Conservation (phyloP, 2,888 invertebrate species). For the Tinea trinotella region DNA sequence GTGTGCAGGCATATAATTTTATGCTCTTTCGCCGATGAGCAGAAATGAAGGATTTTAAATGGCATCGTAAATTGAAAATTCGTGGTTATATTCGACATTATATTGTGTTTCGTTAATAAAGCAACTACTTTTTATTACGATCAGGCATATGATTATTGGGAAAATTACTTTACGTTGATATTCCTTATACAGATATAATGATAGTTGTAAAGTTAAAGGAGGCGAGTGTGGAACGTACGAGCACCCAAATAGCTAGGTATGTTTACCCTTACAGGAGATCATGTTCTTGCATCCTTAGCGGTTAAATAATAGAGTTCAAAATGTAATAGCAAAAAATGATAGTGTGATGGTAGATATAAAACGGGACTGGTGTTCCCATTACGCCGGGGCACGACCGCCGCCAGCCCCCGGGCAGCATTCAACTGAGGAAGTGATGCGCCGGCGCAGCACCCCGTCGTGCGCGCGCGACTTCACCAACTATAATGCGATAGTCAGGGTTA, state of each 20-base stretch:
- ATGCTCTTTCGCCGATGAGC: conserved; percentile 11
- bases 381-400: conserved; percentile 51
- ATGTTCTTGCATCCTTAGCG: background rate
- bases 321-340: background rate
- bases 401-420: conserved; percentile 45
- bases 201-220: conserved; percentile 17
- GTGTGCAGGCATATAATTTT: background rate
- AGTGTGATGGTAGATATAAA: background rate
- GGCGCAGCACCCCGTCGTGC: conserved; percentile 28
- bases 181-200: conserved; percentile 17
- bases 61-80: conserved; percentile 16
- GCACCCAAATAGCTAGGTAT: background rate
- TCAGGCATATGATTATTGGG: conserved; percentile 13
- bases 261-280: background rate
- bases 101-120: conserved; percentile 11
- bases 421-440: conserved; percentile 49
- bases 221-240: conserved; percentile 8
- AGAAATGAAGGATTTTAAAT: conserved; percentile 3
- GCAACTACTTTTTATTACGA: conserved; percentile 15
- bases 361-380: conserved; percentile 50
- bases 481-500: conserved; percentile 1
- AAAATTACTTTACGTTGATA: conserved; percentile 13
- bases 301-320: background rate
- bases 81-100: background rate
- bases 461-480: conserved; percentile 28